A percentile compares a stretch with the other conserved stretches of the same genome.
Evolutionary conservation across 2,888 invertebrate genomes (phyloP).

Genomic region (Habroteleia sp.): DNA sequence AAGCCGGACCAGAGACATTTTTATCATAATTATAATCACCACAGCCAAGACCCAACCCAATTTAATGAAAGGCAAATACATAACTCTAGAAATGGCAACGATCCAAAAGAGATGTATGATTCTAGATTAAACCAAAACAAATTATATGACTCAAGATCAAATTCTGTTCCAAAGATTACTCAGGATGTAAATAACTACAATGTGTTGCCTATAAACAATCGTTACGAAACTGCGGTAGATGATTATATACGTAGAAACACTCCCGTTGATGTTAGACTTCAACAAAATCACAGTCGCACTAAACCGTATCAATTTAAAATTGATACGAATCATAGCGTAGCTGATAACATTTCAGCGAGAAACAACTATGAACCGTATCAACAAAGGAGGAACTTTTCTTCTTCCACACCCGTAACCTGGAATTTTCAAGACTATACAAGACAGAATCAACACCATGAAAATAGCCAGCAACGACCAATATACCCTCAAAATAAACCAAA

Average conservation of each 20-base stretch:
- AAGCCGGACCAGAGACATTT: background rate
- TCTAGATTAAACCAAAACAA: too few relatives aligned
- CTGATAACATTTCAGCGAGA: constrained; percentile 45
- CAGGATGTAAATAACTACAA: too few relatives aligned
- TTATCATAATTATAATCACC: too few relatives aligned
- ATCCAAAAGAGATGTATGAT: background rate
- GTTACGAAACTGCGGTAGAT: constrained; percentile 21
- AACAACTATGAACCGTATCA: constrained; percentile 21
- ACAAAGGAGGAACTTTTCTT: constrained; percentile 18
- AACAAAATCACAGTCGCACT: constrained; percentile 17
- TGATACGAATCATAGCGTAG: constrained; percentile 12
- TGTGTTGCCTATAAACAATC: too few relatives aligned
- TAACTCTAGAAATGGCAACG: too few relatives aligned
- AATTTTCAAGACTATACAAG: constrained; percentile 3
- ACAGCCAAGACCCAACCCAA: too few relatives aligned
- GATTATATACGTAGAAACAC: constrained; percentile 74
- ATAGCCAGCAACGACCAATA: too few relatives aligned
- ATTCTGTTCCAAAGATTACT: too few relatives aligned
- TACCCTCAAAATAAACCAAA: too few relatives aligned
- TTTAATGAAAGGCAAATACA: too few relatives aligned
- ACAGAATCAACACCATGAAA: too few relatives aligned
- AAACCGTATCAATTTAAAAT: constrained; percentile 14
- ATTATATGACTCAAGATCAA: too few relatives aligned
- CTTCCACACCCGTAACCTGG: constrained; percentile 50
- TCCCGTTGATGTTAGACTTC: constrained; percentile 65